Evolutionary conservation across 2,113 vertebrate species (phyloP), one percentile per base, ranked within the genome.

Genomic region (Tragelaphus imberbis): DNA sequence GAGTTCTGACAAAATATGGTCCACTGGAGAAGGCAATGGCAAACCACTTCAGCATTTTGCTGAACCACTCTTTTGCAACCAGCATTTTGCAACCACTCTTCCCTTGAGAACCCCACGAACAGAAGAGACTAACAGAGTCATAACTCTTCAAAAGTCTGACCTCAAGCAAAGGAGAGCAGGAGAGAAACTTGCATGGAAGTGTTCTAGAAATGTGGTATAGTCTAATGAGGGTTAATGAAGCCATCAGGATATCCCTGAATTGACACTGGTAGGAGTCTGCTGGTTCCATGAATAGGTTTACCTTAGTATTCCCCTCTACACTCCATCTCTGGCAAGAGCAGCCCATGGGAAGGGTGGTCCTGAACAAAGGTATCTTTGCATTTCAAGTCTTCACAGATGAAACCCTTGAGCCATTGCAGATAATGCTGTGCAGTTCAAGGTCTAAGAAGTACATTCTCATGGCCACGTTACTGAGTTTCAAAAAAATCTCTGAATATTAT

Each of bases 111-210:
- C n/a, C 68, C n/a, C n/a, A 40, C 12, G 68, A 71, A 71, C 30
- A 47, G 55, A 75, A 61, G 77, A 56, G 51, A 16, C 10, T 44
- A 30, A 28, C 28, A 58, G 79, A 75, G 40, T 2, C 59, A 1
- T 21, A 56, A 33, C 44, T 63, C 16, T 56, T 33, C 16, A 68
- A 90, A 92, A 81, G 23, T 92, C 85, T 68, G 17, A 96, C 56
- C 23, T 40, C 40, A 9, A n/a, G 59, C 28, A 1, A 25, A 80
- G 36, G 8, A 47, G 27, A 63, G 19, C 81, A 27, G 53, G 27
- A 51, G 9, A 49, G 8, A 77, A 84, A 51, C 2, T 27, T 49
- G 19, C 15, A 15, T 36, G 21, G 36, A 53, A 90, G 15, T 40
- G 33, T 51, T 56, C 6, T 9, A 25, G 49, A 16, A 59, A 10